A percentile compares a stretch with the other conserved stretches of the same genome.
Conservation (phyloP, 1,140 invertebrate genomes). For the Rhizoglyphus robini region DNA sequence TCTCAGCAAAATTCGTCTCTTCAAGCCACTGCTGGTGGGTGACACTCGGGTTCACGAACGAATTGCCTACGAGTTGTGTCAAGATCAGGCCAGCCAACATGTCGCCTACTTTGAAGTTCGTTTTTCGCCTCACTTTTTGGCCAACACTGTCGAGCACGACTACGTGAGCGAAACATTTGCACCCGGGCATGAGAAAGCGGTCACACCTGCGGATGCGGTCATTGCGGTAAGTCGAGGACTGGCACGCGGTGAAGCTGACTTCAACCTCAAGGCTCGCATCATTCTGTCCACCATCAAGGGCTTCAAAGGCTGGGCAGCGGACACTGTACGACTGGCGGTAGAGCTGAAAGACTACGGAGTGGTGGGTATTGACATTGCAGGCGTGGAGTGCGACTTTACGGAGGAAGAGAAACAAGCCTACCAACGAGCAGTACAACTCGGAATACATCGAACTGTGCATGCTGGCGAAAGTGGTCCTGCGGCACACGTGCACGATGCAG, state of each 20-base stretch:
- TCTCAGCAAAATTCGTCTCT: slow-evolving; percentile 35
- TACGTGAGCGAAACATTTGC: slow-evolving; percentile 19
- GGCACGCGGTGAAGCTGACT: slow-evolving; percentile 37
- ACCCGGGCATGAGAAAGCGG: slow-evolving; percentile 22
- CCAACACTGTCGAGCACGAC: slow-evolving; percentile 24
- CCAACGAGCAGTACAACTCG: slow-evolving; percentile 32
- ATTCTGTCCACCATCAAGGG: slow-evolving; percentile 40
- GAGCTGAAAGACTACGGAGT: slow-evolving; percentile 40
- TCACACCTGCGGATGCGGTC: slow-evolving; percentile 36
- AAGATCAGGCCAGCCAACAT: slow-evolving; percentile 39
- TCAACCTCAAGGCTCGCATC: slow-evolving; percentile 39
- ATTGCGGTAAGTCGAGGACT: slow-evolving; percentile 38
- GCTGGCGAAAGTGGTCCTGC: slow-evolving; percentile 44
- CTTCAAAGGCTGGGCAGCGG: slow-evolving; percentile 35
- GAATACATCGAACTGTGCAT: slow-evolving; percentile 45
- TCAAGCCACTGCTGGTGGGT: slow-evolving; percentile 29
- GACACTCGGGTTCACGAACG: slow-evolving; percentile 41
- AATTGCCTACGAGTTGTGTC: slow-evolving; percentile 47
- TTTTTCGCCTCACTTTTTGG: slow-evolving; percentile 42
- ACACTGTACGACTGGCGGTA: slow-evolving; percentile 39
- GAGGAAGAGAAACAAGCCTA: background rate
- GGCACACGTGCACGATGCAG: slow-evolving; percentile 35
- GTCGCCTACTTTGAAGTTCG: slow-evolving; percentile 45
- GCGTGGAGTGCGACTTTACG: slow-evolving; percentile 34
- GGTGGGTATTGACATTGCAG: slow-evolving; percentile 47